Conservation (phyloP, 2,888 invertebrate genomes). For the Oligia fasciuncula region DNA sequence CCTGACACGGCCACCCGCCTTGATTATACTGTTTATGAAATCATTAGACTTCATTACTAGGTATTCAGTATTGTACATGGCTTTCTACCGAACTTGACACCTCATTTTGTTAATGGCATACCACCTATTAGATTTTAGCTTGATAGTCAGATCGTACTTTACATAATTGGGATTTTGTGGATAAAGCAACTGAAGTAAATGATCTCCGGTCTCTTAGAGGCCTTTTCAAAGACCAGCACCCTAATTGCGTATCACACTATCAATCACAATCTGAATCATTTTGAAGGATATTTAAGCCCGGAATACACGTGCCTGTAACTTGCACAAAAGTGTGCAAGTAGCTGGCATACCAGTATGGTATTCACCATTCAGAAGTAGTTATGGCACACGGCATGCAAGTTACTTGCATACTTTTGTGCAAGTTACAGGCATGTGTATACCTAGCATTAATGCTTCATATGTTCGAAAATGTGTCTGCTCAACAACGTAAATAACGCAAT, state of each 20-base stretch:
- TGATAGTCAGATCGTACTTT: constrained; percentile 4
- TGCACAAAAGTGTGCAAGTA: background rate
- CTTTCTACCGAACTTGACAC: constrained; percentile 19
- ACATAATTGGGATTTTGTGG: constrained; percentile 1
- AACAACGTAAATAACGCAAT: too few relatives aligned
- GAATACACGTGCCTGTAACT: background rate
- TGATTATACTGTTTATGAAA: constrained; percentile 55
- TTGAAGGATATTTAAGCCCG: too few relatives aligned
- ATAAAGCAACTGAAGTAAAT: background rate
- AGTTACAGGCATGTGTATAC: too few relatives aligned
- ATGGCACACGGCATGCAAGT: background rate
- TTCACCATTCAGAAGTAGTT: too few relatives aligned
- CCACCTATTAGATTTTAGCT: constrained; percentile 20
- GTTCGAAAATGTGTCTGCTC: too few relatives aligned
- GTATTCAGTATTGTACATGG: constrained; percentile 14
- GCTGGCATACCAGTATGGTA: background rate
- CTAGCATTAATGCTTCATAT: too few relatives aligned
- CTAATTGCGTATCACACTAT: too few relatives aligned
- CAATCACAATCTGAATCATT: too few relatives aligned
- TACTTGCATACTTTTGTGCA: background rate
- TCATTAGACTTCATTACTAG: constrained; percentile 52
- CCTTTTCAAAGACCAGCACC: too few relatives aligned
- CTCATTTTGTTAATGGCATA: constrained; percentile 31
- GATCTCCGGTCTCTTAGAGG: too few relatives aligned
- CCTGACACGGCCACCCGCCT: constrained; percentile 51